These are phyloP conservation scores for Agrotis segetum DNA, from an alignment of 2,888 invertebrate genomes.

Conservation along the genomic window DNA sequence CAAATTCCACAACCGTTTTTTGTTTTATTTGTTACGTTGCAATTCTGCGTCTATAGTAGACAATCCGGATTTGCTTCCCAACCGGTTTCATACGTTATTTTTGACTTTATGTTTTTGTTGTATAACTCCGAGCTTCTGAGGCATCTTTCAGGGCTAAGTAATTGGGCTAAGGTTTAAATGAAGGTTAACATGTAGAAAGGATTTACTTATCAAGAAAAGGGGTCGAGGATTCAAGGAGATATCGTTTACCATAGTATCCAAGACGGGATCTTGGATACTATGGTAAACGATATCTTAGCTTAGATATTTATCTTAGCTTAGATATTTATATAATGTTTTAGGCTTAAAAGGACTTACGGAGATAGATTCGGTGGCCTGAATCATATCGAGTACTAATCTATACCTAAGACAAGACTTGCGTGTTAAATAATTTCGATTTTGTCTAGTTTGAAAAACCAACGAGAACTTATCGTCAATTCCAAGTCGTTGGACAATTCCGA, in stretches of 20 bases:
- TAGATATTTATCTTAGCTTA: too few relatives aligned
- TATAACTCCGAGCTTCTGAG: constrained; percentile 4
- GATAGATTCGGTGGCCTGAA: background rate
- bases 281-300: too few relatives aligned
- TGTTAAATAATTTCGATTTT: too few relatives aligned
- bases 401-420: too few relatives aligned
- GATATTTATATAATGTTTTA: constrained; percentile 8
- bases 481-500: background rate
- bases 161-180: constrained; percentile 21
- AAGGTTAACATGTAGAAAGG: constrained; percentile 2
- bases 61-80: constrained; percentile 36
- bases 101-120: constrained; percentile 8
- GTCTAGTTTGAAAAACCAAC: constrained; percentile 21
- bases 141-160: constrained; percentile 21
- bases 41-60: constrained; percentile 28
- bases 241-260: constrained; percentile 9
- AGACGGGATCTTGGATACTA: too few relatives aligned
- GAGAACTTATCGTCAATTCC: background rate
- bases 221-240: background rate
- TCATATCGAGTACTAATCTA: too few relatives aligned
- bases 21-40: constrained; percentile 15
- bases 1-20: background rate
- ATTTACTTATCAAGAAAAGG: background rate
- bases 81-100: constrained; percentile 48
- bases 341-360: background rate